Base-by-base conservation (phyloP, 2,888 invertebrate genomes). In the Sceliomorpha sp. region DNA sequence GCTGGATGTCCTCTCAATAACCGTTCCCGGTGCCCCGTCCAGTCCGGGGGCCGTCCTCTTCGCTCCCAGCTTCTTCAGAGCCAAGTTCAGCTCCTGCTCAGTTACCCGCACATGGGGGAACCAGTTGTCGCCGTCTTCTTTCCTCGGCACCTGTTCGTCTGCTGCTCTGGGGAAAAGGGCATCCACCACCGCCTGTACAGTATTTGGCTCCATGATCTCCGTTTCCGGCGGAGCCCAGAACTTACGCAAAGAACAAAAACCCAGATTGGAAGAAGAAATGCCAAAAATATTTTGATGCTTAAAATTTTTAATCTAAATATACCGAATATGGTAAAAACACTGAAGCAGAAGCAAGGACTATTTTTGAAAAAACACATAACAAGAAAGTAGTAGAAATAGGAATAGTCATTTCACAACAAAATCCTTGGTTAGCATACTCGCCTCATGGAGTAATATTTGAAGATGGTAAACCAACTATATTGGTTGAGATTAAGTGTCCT, bases 401-500 rank as follows among this genome's bases (percentile, higher is more conserved):
- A 1, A 2, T 55, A 3, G 9, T 55, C 1, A 12, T 55, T 26
- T 44, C 15, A 3, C 1, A 24, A 7, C 34, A 34, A 44, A 55
- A 55, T 27, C 13, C 2, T 1, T 55, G 44, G 55, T 6, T 55
- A 1, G 55, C 36, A 2, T 42, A 26, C 9, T 55, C 42, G 10
- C 42, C 36, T 0, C 42, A 55, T 36, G 55, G 55, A 1, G 14
- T 55, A 0, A 31, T 55, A n/a, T 44, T 55, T 55, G 55, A 55
- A 44, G 37, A 72, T 32, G 58, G 37, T 4, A 48, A 51, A 14
- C 70, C 70, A 3, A 6, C 12, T 5, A 64, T 55, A 37, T 17
- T 76, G 13, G 15, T 74, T 7, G 74, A 74, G 63, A 73, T 74
- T n/a, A 76, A 76, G 48, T 76, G 74, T 58, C 70, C 70, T 8